Evolutionary conservation across 2,888 invertebrate species (phyloP).

Genomic region (Sycophila texana): DNA sequence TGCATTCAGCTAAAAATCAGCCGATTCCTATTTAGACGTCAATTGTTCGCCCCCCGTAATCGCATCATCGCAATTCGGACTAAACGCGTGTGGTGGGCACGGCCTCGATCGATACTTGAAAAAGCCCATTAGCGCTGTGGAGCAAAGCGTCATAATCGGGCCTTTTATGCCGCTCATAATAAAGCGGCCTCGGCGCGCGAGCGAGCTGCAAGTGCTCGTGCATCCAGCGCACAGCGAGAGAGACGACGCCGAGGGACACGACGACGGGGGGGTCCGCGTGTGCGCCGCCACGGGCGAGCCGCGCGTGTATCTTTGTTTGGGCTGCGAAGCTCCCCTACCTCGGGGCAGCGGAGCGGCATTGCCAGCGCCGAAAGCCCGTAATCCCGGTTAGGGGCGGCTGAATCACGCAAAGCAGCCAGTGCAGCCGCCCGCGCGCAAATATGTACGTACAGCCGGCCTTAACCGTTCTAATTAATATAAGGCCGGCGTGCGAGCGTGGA

Average conservation of each 20-base stretch:
- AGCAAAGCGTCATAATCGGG: neutral
- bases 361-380: conserved; percentile 67
- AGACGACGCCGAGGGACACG: neutral
- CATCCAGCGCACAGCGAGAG: neutral
- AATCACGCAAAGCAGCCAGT: conserved; percentile 71
- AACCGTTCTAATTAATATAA: conserved; percentile 74
- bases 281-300: neutral
- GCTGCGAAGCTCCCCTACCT: conserved; percentile 31
- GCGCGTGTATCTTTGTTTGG: conserved; percentile 34
- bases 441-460: conserved; percentile 62
- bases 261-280: neutral
- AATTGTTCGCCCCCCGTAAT: too few species aligned
- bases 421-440: conserved; percentile 15
- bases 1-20: too few species aligned
- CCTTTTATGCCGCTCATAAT: neutral
- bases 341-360: conserved; percentile 60
- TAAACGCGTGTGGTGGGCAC: too few species aligned
- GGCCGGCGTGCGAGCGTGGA: conserved; percentile 56
- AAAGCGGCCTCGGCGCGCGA: neutral
- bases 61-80: too few species aligned
- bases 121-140: neutral
- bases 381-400: conserved; percentile 71
- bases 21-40: too few species aligned
- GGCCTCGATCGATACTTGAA: neutral
- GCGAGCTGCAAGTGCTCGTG: neutral